These are phyloP conservation scores for Pogoniulus pusillus DNA, from an alignment of 2,797 vertebrate species.

Conservation along the genomic window DNA sequence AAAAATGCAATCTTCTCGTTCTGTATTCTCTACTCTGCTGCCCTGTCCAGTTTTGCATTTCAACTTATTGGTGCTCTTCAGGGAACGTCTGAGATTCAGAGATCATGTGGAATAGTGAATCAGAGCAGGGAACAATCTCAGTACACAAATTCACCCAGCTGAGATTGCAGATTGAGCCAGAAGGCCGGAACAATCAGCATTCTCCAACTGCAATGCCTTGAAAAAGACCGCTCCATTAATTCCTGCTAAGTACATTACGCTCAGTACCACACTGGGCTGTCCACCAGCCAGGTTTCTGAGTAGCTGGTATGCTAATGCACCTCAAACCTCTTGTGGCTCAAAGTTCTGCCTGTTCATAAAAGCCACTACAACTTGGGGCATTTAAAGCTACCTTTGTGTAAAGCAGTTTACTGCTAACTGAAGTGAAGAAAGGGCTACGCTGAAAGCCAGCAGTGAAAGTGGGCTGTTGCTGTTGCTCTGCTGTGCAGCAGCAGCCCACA, in stretches of 20 bases:
- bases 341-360: neutral
- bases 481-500: neutral
- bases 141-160: neutral
- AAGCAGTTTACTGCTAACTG: neutral
- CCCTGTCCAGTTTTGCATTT: conserved; percentile 11
- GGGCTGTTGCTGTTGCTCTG: neutral
- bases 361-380: neutral
- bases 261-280: neutral
- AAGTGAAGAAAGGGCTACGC: neutral
- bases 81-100: neutral
- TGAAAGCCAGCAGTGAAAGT: neutral
- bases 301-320: neutral
- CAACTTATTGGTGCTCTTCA: neutral
- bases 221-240: conserved; percentile 3
- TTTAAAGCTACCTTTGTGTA: neutral
- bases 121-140: neutral
- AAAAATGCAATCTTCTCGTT: neutral
- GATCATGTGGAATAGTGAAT: neutral
- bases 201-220: neutral
- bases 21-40: neutral
- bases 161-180: neutral
- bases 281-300: neutral
- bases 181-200: neutral
- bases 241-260: neutral
- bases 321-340: neutral